Evolutionary conservation across 2,797 vertebrate species (phyloP).

Genomic region (Euphonia xanthogaster): DNA sequence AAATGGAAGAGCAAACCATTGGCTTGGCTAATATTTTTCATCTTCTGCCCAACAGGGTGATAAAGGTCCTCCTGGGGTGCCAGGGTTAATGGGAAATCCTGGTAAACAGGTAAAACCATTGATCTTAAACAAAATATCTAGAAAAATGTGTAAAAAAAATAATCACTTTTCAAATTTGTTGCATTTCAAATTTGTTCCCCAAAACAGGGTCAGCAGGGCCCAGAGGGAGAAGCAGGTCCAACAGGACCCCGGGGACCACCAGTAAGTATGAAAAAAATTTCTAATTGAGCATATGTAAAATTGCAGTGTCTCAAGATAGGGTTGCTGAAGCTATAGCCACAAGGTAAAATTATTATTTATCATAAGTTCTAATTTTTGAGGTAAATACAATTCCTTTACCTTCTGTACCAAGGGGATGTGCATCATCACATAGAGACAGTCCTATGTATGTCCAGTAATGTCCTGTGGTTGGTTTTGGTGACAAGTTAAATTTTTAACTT

Average conservation of each 20-base stretch:
- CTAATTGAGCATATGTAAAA: not conserved
- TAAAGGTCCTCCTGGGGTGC: slow-evolving; percentile 80
- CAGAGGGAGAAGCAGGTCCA: slow-evolving; percentile 87
- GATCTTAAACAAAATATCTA: not conserved
- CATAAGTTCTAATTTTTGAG: not conserved
- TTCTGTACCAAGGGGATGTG: not conserved
- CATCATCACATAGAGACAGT: not conserved
- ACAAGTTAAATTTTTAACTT: not conserved
- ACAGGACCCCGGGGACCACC: slow-evolving; percentile 85
- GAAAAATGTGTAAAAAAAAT: not conserved
- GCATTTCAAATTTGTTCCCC: not conserved
- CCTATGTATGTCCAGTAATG: not conserved
- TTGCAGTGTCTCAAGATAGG: not conserved
- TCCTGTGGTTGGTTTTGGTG: not conserved
- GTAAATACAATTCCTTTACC: not conserved
- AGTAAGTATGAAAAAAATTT: slow-evolving; percentile 79
- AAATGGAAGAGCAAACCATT: not conserved
- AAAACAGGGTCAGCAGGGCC: slow-evolving; percentile 88
- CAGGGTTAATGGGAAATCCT: slow-evolving; percentile 89
- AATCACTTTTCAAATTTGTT: not conserved
- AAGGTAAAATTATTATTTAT: not conserved
- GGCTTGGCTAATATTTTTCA: not conserved
- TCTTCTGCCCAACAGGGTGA: slow-evolving; percentile 80
- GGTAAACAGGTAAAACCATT: slow-evolving; percentile 87
- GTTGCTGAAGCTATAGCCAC: not conserved